A percentile compares a stretch with the other conserved stretches of the same genome.
Evolutionary conservation across 2,888 invertebrate species (phyloP).

Genomic region (Heliconius cydno): DNA sequence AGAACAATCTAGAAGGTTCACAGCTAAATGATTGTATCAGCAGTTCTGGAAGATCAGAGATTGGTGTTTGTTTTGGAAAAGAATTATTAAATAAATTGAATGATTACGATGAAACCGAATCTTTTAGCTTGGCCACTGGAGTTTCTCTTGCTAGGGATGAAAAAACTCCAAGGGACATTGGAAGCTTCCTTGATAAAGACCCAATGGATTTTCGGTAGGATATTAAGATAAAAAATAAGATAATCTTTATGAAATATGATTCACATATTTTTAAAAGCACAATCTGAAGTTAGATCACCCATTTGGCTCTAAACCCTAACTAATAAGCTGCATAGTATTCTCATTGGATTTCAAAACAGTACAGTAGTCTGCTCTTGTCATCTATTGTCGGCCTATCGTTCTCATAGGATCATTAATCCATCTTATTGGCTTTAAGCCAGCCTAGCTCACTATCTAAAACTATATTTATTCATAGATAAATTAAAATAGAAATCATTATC

Average conservation of each 20-base stretch:
- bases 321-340: too few relatives aligned
- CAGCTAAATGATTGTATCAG: constrained; percentile 74
- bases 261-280: too few relatives aligned
- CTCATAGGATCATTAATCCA: not conserved
- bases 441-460: too few relatives aligned
- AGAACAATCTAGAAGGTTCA: constrained; percentile 64
- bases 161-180: constrained; percentile 85
- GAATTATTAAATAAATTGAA: constrained; percentile 87
- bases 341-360: too few relatives aligned
- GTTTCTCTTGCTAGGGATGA: constrained; percentile 86
- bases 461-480: not conserved
- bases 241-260: too few relatives aligned
- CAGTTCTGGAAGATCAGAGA: constrained; percentile 68
- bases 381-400: not conserved
- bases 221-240: constrained; percentile 2
- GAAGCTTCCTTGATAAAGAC: constrained; percentile 88
- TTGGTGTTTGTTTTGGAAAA: constrained; percentile 87
- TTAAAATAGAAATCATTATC: not conserved
- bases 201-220: constrained; percentile 88
- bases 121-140: constrained; percentile 86
- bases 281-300: too few relatives aligned
- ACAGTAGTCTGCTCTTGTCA: too few relatives aligned
- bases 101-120: constrained; percentile 85
- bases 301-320: too few relatives aligned
- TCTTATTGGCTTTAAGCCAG: too few relatives aligned